Evolutionary conservation across 2,797 vertebrate genomes (phyloP).

Genomic region (Dromococcyx pavoninus): DNA sequence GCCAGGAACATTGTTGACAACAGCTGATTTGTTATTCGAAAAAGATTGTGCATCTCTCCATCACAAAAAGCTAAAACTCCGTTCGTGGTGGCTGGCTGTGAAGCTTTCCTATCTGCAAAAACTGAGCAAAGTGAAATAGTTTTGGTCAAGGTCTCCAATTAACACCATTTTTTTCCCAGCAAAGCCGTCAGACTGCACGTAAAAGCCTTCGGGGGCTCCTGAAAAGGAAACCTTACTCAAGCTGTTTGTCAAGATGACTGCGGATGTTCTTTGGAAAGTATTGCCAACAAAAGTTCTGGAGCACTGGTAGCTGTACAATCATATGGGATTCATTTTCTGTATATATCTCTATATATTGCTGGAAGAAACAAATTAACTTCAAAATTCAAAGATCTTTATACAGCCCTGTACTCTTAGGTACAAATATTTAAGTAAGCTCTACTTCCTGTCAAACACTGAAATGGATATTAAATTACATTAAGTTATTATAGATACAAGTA

Average conservation of each 20-base stretch:
- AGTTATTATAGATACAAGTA: constrained; percentile 24
- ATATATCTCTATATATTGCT: constrained; percentile 22
- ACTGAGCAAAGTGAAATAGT: background rate
- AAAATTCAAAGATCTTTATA: constrained; percentile 60
- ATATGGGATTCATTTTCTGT: constrained; percentile 65
- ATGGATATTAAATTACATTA: constrained; percentile 49
- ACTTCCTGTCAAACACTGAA: constrained; percentile 41
- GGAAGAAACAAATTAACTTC: constrained; percentile 51
- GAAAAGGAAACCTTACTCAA: constrained; percentile 47
- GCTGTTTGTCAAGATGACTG: background rate
- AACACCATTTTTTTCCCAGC: background rate
- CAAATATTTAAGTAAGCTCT: constrained; percentile 57
- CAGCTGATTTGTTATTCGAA: constrained; percentile 5
- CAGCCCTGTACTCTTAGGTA: constrained; percentile 9
- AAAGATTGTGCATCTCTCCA: background rate
- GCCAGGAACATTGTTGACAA: constrained; percentile 28
- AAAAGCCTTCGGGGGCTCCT: constrained; percentile 6
- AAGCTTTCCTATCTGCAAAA: background rate
- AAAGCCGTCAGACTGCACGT: background rate
- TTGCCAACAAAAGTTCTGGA: constrained; percentile 43
- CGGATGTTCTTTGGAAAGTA: constrained; percentile 52
- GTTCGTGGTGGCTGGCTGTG: background rate
- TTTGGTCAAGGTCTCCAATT: constrained; percentile 12
- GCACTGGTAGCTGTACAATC: constrained; percentile 34
- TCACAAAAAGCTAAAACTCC: constrained; percentile 15